Evolutionary conservation across 2,888 invertebrate species (phyloP).

Genomic region (Oligia fasciuncula): DNA sequence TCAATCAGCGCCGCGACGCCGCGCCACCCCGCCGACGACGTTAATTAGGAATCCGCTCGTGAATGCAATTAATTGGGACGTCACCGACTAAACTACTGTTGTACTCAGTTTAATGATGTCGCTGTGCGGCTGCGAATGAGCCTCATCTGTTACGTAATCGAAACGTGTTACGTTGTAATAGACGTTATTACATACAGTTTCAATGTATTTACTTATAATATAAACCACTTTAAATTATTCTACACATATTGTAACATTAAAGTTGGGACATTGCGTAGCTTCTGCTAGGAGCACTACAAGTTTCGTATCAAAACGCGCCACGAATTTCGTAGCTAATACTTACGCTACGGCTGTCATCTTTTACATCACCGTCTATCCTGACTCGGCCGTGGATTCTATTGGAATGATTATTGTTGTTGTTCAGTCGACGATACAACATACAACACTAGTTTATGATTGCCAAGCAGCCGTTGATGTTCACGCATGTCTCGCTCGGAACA

Average conservation of each 20-base stretch:
- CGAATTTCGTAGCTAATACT: not conserved
- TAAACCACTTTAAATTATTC: not conserved
- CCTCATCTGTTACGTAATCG: slow-evolving; percentile 10
- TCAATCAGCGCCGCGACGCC: slow-evolving; percentile 37
- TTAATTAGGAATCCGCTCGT: slow-evolving; percentile 30
- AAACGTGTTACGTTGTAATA: not conserved
- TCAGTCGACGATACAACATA: not conserved
- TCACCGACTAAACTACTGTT: slow-evolving; percentile 17
- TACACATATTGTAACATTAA: not conserved
- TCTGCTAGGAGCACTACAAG: slow-evolving; percentile 2
- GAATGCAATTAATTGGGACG: slow-evolving; percentile 42
- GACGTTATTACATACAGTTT: not conserved
- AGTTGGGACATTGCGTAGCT: not conserved
- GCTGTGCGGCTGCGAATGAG: not conserved
- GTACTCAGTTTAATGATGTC: slow-evolving; percentile 20
- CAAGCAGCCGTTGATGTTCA: not conserved
- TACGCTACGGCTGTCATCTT: not conserved
- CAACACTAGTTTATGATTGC: not conserved
- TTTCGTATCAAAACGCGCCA: not conserved
- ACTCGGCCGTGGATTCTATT: not conserved
- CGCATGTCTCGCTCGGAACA: not conserved
- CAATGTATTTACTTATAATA: not conserved
- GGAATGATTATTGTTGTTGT: not conserved
- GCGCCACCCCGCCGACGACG: not conserved
- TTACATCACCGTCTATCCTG: not conserved